Evolutionary conservation across 2,888 invertebrate genomes (phyloP).

Genomic region (Danaus chrysippus): DNA sequence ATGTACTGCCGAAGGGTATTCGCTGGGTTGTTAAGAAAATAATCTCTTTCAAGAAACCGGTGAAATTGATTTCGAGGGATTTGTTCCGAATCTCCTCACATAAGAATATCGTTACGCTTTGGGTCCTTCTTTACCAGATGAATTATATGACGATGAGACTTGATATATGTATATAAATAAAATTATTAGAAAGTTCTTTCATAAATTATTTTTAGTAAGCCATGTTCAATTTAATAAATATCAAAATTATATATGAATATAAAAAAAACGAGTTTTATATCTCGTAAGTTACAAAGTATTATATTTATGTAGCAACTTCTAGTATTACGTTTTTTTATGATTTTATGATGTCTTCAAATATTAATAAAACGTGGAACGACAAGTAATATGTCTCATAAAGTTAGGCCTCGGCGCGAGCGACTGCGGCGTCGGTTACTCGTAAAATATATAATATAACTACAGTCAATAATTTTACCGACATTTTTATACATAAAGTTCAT

Average conservation of each 20-base stretch:
- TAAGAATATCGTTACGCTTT: not conserved
- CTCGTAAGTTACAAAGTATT: not conserved
- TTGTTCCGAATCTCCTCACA: not conserved
- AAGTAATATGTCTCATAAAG: slow-evolving; percentile 6
- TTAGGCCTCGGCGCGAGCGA: slow-evolving; percentile 2
- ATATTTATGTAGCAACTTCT: not conserved
- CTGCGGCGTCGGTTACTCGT: slow-evolving; percentile 10
- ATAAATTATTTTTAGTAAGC: no score
- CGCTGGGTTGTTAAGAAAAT: slow-evolving; percentile 10
- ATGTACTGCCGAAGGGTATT: slow-evolving; percentile 19
- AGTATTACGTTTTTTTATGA: not conserved
- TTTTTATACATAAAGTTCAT: not conserved
- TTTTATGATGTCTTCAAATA: slow-evolving; percentile 6
- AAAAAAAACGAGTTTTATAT: not conserved
- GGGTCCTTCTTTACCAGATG: no score
- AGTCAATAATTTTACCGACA: not conserved
- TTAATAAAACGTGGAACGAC: slow-evolving; percentile 4
- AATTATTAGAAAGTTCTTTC: not conserved
- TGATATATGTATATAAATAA: not conserved
- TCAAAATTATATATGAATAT: not conserved
- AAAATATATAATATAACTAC: not conserved
- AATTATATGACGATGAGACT: not conserved
- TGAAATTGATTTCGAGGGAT: slow-evolving; percentile 14
- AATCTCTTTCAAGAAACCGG: slow-evolving; percentile 14
- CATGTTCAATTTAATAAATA: not conserved